phyloP scores from a whole-genome alignment of 2,113 vertebrate genomes.

The Triplophysa siluroides region DNA sequence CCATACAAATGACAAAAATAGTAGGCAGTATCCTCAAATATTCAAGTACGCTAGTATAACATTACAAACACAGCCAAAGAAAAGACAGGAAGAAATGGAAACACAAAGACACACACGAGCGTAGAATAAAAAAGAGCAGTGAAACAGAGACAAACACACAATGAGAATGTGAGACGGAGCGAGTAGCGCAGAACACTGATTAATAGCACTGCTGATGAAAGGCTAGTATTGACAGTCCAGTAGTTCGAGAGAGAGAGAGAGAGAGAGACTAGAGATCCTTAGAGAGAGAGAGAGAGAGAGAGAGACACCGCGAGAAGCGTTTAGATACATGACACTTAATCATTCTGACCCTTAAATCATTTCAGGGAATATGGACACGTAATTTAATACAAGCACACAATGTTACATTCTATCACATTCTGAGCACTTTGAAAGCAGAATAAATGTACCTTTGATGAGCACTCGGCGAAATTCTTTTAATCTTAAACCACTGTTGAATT shows the following conservation, averaged over 20 bases:
- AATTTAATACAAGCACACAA: conserved; percentile 24
- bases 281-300: conserved; percentile 7
- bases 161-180: neutral
- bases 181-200: conserved; percentile 28
- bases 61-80: neutral
- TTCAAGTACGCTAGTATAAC: neutral
- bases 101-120: neutral
- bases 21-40: neutral
- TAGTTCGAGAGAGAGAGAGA: conserved; percentile 12
- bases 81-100: conserved; percentile 12
- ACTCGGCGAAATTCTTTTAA: conserved; percentile 18
- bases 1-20: neutral
- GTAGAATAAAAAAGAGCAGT: neutral
- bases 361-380: neutral
- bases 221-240: conserved; percentile 52
- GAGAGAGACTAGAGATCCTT: too few relatives aligned
- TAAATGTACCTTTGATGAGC: conserved; percentile 24
- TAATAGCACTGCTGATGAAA: conserved; percentile 51
- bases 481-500: neutral
- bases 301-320: too few relatives aligned
- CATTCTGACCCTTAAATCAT: too few relatives aligned
- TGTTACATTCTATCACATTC: conserved; percentile 26
- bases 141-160: conserved; percentile 35
- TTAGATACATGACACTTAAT: too few relatives aligned
- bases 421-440: conserved; percentile 13